Evolutionary conservation across 2,888 invertebrate species (phyloP).

Genomic region (Allolobophora icterica): DNA sequence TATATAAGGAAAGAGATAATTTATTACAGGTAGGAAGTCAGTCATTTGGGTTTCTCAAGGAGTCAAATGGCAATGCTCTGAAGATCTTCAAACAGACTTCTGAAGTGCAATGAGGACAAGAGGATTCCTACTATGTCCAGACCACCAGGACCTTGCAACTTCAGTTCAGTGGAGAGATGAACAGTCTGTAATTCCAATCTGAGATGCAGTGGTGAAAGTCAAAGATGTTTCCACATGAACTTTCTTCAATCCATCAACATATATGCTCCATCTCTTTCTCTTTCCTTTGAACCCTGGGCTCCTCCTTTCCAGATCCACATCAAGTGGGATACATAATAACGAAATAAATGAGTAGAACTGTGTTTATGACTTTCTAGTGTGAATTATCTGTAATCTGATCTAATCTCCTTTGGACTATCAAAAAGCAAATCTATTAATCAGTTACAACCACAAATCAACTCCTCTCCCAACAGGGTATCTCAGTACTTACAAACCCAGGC

Average conservation of each 20-base stretch:
- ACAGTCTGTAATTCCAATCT: background rate
- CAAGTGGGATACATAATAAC: background rate
- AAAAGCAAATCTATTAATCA: background rate
- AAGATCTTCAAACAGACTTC: no score
- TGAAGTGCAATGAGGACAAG: no score
- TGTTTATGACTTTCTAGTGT: background rate
- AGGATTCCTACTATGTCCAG: no score
- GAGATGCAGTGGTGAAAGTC: constrained; percentile 1
- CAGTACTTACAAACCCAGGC: background rate
- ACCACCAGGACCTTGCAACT: no score
- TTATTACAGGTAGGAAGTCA: no score
- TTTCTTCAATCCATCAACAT: background rate
- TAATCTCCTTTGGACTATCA: background rate
- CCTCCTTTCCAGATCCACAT: background rate
- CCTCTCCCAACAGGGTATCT: background rate
- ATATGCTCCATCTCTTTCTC: background rate
- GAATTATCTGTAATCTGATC: background rate
- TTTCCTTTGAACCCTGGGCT: no score
- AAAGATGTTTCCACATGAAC: background rate
- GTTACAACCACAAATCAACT: background rate
- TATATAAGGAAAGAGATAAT: no score
- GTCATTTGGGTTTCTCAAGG: no score
- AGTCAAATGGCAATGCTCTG: no score
- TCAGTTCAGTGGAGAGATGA: no score
- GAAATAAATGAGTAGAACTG: background rate